Evolutionary conservation across 2,113 vertebrate genomes (phyloP), one percentile per base, ranked within the genome.

Genomic region (Oncorhynchus masou): DNA sequence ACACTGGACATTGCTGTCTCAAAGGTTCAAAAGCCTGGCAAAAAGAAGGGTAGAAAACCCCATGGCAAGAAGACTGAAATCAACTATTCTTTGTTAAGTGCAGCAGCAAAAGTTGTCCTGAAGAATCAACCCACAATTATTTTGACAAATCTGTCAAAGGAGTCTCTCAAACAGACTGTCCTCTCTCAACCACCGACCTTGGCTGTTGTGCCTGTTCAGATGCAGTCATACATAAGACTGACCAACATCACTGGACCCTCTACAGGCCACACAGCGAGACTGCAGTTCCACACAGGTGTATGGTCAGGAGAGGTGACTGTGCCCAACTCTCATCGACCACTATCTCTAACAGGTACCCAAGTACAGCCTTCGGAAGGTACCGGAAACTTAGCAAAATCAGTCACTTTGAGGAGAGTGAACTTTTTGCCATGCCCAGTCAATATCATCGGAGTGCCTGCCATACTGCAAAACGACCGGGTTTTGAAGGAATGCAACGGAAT

Each of bases 401-500:
- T 70, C 13, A 8, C 70, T 45, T n/a, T 77, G 66, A 51, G 73
- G 45, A 81, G 59, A 68, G 29, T 25, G 49, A 25, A 48, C 29
- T 67, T 67, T 15, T 22, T 57, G 45, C 74, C 75, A 45, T 71
- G 72, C 48, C 72, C 80, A 22, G 48, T 74, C 27, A 77, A 71
- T 64, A 62, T 77, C 24, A 29, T 69, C 15, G 59, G 72, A 59
- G 80, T 70, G 11, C 80, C 88, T 24, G 79, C 60, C 27, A 88
- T 82, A 70, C 85, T 88, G 68, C 81, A 88, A 59, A 89, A 88
- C 68, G 90, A 89, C 9, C 82, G 90, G 9, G 88, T 93, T 34
- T 79, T 94, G 78, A 90, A 86, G 79, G 92, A 93, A 81, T 93
- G 87, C 79, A 94, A 24, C 20, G 57, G 70, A 27, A 77, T 54